Percentiles rank a stretch among this genome's conserved stretches.
These are phyloP conservation scores for Neosilurus hyrtlii DNA, from an alignment of 2,797 vertebrate species.

Conservation along the genomic window DNA sequence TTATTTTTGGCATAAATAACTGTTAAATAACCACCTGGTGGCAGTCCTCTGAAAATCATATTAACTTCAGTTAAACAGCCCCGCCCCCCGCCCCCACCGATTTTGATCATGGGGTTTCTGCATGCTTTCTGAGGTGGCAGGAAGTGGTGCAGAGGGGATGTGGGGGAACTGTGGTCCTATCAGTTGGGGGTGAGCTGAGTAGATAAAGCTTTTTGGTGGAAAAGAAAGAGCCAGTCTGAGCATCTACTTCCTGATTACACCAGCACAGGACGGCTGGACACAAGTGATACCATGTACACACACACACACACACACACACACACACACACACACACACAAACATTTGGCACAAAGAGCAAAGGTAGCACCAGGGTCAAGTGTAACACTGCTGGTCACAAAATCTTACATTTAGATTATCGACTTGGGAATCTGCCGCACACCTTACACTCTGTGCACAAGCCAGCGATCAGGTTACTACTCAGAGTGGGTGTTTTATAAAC, in stretches of 20 bases:
- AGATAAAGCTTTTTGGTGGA: slow-evolving; percentile 66
- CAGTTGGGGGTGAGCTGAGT: slow-evolving; percentile 60
- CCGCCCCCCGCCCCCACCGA: slow-evolving; percentile 36
- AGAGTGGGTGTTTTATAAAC: slow-evolving; percentile 47
- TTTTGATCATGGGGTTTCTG: slow-evolving; percentile 23
- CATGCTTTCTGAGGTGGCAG: slow-evolving; percentile 77
- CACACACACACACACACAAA: slow-evolving; percentile 6
- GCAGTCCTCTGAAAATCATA: slow-evolving; percentile 20
- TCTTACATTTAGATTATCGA: slow-evolving; percentile 81
- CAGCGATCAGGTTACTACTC: slow-evolving; percentile 75
- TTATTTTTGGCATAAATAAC: slow-evolving; percentile 46
- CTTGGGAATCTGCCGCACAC: slow-evolving; percentile 74
- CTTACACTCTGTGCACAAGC: slow-evolving; percentile 60
- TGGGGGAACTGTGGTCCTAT: slow-evolving; percentile 85
- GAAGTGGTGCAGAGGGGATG: slow-evolving; percentile 84
- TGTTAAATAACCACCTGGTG: slow-evolving; percentile 55
- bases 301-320: slow-evolving; percentile 16
- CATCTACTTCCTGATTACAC: slow-evolving; percentile 75
- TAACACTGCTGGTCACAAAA: slow-evolving; percentile 62
- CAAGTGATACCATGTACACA: slow-evolving; percentile 54
- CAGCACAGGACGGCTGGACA: slow-evolving; percentile 74
- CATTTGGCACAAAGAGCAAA: slow-evolving; percentile 69
- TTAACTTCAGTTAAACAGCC: slow-evolving; percentile 14
- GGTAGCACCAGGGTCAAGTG: slow-evolving; percentile 63
- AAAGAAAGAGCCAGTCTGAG: slow-evolving; percentile 58